Conservation (phyloP, 35 echinoderm and acorn worm genomes). For the Hemicentrotus pulcherrimus region DNA sequence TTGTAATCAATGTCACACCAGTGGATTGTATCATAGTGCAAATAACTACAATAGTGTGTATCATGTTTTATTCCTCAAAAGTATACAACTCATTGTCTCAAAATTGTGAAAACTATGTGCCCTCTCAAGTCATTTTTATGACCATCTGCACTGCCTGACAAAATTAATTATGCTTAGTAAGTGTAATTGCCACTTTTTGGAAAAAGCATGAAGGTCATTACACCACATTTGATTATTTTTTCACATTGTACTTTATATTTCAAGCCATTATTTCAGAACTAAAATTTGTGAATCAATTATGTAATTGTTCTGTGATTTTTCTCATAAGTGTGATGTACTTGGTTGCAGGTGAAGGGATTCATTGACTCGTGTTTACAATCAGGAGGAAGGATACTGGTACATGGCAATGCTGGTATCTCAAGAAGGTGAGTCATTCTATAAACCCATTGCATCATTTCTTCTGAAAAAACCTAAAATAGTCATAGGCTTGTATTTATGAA, state of each 20-base stretch:
- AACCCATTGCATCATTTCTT: background rate
- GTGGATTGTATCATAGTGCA: background rate
- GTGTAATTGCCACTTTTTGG: no score
- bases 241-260: background rate
- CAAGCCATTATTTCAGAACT: background rate
- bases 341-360: constrained; percentile 69
- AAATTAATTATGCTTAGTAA: no score
- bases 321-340: background rate
- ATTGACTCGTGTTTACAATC: constrained; percentile 67
- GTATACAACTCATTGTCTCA: background rate
- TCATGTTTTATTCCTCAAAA: background rate
- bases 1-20: background rate
- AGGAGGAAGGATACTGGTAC: constrained; percentile 67
- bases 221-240: background rate
- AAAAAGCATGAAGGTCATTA: no score
- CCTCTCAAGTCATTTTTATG: no score
- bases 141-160: no score
- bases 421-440: constrained; percentile 55
- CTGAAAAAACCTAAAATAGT: background rate
- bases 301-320: background rate
- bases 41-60: background rate
- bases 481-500: background rate
- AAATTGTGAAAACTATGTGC: no score
- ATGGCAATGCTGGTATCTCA: constrained; percentile 85
- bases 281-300: background rate